Conservation (phyloP, 37 sponge, comb jelly and placozoan genomes). For the Petrosia ficiformis region DNA sequence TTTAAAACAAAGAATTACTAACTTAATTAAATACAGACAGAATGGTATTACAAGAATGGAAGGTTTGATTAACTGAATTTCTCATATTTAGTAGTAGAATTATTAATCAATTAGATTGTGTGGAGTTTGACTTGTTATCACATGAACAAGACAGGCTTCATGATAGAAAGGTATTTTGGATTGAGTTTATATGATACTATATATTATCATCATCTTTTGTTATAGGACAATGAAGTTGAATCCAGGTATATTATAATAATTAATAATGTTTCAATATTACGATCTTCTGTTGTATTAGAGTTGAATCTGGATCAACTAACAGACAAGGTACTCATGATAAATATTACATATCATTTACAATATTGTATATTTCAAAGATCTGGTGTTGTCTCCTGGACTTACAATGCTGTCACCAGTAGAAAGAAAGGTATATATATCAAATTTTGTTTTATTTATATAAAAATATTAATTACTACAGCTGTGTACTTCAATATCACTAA, state of each 20-base stretch:
- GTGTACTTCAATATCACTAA: conserved; percentile 23
- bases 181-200: background rate
- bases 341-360: no score
- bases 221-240: no score
- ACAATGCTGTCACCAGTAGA: conserved; percentile 42
- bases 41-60: conserved; percentile 71
- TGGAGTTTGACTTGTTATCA: conserved; percentile 41
- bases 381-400: conserved; percentile 14
- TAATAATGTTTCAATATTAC: no score
- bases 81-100: background rate
- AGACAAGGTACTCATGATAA: no score
- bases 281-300: no score
- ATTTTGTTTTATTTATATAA: no score
- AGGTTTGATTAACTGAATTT: conserved; percentile 11
- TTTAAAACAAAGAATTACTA: conserved; percentile 57
- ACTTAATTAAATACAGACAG: conserved; percentile 49
- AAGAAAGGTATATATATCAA: conserved; percentile 40
- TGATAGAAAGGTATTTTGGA: conserved; percentile 13
- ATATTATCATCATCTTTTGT: background rate
- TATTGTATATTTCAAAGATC: no score
- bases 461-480: conserved; percentile 23
- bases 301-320: no score
- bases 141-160: conserved; percentile 23
- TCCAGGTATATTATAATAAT: no score
- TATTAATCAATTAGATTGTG: conserved; percentile 24